Percentiles rank a stretch among this genome's conserved stretches.
Evolutionary conservation across 2,113 vertebrate species (phyloP).

Genomic region (Grantiella picta): DNA sequence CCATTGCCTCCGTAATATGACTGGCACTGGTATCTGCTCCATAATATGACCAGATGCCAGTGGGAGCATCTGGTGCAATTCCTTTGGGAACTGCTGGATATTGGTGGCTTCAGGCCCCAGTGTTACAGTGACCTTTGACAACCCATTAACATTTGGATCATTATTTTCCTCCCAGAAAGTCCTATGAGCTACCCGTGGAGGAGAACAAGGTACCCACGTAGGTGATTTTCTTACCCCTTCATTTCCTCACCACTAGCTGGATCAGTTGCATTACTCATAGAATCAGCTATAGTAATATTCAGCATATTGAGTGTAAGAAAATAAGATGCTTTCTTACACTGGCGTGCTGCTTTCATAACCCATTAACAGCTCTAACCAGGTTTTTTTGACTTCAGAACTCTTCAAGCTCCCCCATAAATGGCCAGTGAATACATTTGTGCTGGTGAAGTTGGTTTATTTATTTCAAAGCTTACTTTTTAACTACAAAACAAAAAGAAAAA

Average conservation of each 20-base stretch:
- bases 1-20: constrained; percentile 7
- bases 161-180: not conserved
- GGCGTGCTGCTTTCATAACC: not conserved
- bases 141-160: not conserved
- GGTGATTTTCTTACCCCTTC: not conserved
- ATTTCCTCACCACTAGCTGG: not conserved
- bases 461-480: not conserved
- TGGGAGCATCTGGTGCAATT: not conserved
- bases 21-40: not conserved
- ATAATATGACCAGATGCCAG: not conserved
- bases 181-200: not conserved
- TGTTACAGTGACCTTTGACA: not conserved
- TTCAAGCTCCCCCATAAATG: not conserved
- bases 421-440: not conserved
- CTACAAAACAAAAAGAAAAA: not conserved
- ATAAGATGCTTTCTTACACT: not conserved
- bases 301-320: not conserved
- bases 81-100: not conserved
- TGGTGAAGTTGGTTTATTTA: constrained; percentile 2
- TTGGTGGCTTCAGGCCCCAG: not conserved
- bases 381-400: not conserved
- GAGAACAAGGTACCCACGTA: rapidly evolving
- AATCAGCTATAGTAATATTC: not conserved
- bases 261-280: not conserved
- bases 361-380: not conserved